phyloP scores from a whole-genome alignment of 2,113 vertebrate species.

The Grallaria varia region DNA sequence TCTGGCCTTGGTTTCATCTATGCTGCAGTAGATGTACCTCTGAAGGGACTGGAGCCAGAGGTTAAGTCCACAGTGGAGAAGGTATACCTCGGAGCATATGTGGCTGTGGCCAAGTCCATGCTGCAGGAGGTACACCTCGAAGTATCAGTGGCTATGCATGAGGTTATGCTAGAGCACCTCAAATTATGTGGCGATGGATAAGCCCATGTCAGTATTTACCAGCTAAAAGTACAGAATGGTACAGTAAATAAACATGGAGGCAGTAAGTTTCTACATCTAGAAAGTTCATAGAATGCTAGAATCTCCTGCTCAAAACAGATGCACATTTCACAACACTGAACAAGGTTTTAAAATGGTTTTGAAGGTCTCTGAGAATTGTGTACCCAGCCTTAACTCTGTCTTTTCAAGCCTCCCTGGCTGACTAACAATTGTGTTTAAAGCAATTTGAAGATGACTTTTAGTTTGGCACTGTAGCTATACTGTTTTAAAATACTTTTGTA shows the following conservation, averaged over 20 bases:
- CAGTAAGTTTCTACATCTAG: neutral
- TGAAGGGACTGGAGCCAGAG: neutral
- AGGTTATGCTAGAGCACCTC: neutral
- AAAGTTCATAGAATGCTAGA: neutral
- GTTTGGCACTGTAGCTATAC: neutral
- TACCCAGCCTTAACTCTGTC: neutral
- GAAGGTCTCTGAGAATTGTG: neutral
- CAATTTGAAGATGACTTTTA: neutral
- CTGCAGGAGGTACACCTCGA: neutral
- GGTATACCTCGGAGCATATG: neutral
- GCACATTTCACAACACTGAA: neutral
- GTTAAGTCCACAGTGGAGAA: neutral
- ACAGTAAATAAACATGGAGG: neutral
- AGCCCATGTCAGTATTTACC: neutral
- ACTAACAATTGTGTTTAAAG: neutral
- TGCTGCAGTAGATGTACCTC: neutral
- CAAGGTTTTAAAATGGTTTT: neutral
- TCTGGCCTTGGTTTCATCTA: neutral
- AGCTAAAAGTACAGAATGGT: neutral
- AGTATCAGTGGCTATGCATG: neutral
- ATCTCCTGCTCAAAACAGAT: neutral
- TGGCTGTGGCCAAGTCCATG: neutral
- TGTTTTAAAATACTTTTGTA: neutral
- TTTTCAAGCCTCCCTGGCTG: neutral
- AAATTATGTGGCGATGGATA: neutral